phyloP scores from a whole-genome alignment of 2,113 vertebrate genomes.

The Amia ocellicauda region DNA sequence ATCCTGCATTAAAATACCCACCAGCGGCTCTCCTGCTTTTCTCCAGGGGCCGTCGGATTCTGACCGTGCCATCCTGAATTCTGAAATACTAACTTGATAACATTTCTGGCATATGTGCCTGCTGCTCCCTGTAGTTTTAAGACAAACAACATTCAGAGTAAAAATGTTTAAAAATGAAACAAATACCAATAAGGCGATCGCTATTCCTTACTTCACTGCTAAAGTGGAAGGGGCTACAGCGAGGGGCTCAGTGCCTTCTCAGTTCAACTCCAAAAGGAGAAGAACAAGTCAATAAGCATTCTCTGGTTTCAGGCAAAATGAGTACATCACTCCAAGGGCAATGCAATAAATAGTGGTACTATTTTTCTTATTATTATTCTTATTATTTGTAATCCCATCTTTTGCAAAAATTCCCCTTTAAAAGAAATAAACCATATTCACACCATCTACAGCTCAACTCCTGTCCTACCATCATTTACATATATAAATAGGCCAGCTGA shows the following conservation, averaged over 20 bases:
- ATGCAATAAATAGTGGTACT: constrained; percentile 30
- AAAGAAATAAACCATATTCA: constrained; percentile 10
- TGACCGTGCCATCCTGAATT: constrained; percentile 38
- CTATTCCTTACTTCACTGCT: constrained; percentile 42
- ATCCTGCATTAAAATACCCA: neutral
- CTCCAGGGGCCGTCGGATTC: constrained; percentile 21
- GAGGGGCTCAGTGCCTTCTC: constrained; percentile 39
- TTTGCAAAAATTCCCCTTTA: neutral
- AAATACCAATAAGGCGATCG: constrained; percentile 45
- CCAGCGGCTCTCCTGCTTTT: neutral
- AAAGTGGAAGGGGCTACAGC: constrained; percentile 43
- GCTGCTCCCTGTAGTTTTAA: constrained; percentile 41
- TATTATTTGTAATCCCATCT: neutral
- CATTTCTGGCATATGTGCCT: constrained; percentile 44
- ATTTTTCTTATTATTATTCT: too few species aligned
- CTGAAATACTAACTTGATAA: constrained; percentile 37
- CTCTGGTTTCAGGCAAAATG: constrained; percentile 44
- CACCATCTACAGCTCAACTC: constrained; percentile 38
- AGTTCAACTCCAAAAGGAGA: constrained; percentile 48
- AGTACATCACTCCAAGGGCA: constrained; percentile 53
- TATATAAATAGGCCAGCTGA: too few species aligned
- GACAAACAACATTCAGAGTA: constrained; percentile 44
- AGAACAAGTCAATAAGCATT: constrained; percentile 50
- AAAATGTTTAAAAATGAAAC: too few species aligned
- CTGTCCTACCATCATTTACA: too few species aligned